Base-by-base conservation (phyloP, 2,888 invertebrate genomes). In the Phengaris arion region DNA sequence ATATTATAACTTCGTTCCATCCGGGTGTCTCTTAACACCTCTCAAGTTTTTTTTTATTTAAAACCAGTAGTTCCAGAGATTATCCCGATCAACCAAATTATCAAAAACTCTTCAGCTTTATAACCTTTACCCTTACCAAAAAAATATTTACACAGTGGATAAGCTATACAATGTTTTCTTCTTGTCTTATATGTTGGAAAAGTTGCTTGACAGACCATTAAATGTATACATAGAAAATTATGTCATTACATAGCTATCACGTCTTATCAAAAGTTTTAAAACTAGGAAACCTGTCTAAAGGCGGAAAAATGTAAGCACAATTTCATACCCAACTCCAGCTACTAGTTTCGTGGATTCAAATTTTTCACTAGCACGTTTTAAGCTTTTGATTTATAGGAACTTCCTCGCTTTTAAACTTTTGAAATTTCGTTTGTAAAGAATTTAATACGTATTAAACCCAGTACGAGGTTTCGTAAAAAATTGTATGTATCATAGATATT, bases 281-380 rank as follows among this genome's bases (percentile, higher is more conserved):
- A 15, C 22, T 59, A 9, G 64, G 45, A 45, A 45, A 64, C 45
- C 13, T 64, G 35, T 64, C 35, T 64, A 45, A 64, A 64, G 64
- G 64, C 64, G 64, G 64, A 64, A 64, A 70, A 51, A 70, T 70
- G 52, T 51, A 35, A 72, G 54, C 72, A 54, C 51, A 72, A 52
- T 70, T 35, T 72, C 51, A 72, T 22, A 12, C 35, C 51, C 72
- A 15, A 72, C 72, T 52, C 54, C 22, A 54, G 72, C 72, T 45
- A 22, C 45, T 35, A 52, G 51, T 72, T 72, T 72, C 48, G 52
- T 72, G 52, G 54, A 72, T 51, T 52, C 51, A 35, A 22, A 22
- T 52, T 52, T 52, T 72, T 72, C 52, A 72, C 35, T 35, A 52
- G 15, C 52, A 35, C 51, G 54, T 72, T 72, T 72, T 72, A 72